Conservation (phyloP, 2,888 invertebrate species). For the Anthophora plumipes region DNA sequence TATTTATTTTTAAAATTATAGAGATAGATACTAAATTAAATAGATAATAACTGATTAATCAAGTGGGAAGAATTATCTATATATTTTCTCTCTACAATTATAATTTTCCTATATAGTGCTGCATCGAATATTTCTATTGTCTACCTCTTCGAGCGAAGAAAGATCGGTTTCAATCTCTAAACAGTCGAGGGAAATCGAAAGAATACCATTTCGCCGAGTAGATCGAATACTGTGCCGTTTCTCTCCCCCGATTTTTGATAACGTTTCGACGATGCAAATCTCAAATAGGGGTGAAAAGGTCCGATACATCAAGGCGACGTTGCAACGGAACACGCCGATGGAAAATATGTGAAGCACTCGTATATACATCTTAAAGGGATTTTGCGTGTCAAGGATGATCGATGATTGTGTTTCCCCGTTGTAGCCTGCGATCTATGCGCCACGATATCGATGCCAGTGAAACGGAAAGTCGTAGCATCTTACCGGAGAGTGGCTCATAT, state of each 20-base stretch:
- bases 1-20: no score
- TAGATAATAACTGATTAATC: no score
- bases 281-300: slow-evolving; percentile 35
- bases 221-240: background rate
- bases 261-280: slow-evolving; percentile 40
- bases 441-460: slow-evolving; percentile 33
- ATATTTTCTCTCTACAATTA: no score
- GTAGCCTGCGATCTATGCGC: background rate
- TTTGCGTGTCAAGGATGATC: slow-evolving; percentile 55
- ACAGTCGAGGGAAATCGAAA: background rate
- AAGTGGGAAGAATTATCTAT: no score
- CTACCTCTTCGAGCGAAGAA: background rate
- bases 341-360: slow-evolving; percentile 32
- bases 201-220: background rate
- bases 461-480: slow-evolving; percentile 39
- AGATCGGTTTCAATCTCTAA: slow-evolving; percentile 3
- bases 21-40: no score
- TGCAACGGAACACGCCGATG: slow-evolving; percentile 5
- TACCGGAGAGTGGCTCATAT: slow-evolving; percentile 13
- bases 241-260: slow-evolving; percentile 9
- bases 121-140: background rate
- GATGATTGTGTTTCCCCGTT: slow-evolving; percentile 40
- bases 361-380: slow-evolving; percentile 59
- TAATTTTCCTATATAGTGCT: background rate
- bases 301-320: slow-evolving; percentile 46